Percentiles rank a stretch among this genome's conserved stretches.
Conservation (phyloP, 2,797 vertebrate species). For the Simalia tracyae region DNA sequence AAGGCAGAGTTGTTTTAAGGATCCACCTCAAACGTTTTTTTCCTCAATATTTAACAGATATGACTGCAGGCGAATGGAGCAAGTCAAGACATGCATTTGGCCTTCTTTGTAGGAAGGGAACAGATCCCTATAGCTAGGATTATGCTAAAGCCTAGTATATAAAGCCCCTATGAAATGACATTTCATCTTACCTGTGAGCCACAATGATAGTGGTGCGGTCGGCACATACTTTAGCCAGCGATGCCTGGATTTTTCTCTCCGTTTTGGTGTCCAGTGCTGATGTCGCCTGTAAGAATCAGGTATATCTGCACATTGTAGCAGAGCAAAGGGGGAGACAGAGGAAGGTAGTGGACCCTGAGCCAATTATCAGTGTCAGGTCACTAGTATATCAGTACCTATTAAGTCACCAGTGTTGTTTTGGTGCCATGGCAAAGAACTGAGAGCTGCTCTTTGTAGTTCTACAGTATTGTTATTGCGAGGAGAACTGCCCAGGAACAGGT, state of each 20-base stretch:
- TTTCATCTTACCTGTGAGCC: constrained; percentile 85
- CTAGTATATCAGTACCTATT: not conserved
- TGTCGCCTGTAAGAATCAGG: constrained; percentile 80
- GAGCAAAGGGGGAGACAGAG: not conserved
- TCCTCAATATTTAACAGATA: not conserved
- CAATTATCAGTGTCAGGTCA: not conserved
- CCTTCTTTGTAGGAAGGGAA: too few relatives aligned
- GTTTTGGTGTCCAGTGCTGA: constrained; percentile 94
- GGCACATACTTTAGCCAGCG: constrained; percentile 86
- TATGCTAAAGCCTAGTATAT: not conserved
- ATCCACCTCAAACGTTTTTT: not conserved
- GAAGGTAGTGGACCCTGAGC: not conserved
- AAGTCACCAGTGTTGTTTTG: not conserved
- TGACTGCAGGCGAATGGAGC: not conserved
- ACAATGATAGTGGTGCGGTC: constrained; percentile 90
- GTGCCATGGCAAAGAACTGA: not conserved
- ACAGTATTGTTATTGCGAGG: not conserved
- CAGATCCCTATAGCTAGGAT: not conserved
- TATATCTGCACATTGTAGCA: not conserved
- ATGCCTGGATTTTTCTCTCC: constrained; percentile 94
- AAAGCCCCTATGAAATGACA: not conserved
- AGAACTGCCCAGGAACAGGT: not conserved
- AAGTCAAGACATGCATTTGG: not conserved
- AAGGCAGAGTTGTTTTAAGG: not conserved
- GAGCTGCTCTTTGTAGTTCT: not conserved